phyloP scores from a whole-genome alignment of 2,888 invertebrate genomes.

The Eurois occulta region DNA sequence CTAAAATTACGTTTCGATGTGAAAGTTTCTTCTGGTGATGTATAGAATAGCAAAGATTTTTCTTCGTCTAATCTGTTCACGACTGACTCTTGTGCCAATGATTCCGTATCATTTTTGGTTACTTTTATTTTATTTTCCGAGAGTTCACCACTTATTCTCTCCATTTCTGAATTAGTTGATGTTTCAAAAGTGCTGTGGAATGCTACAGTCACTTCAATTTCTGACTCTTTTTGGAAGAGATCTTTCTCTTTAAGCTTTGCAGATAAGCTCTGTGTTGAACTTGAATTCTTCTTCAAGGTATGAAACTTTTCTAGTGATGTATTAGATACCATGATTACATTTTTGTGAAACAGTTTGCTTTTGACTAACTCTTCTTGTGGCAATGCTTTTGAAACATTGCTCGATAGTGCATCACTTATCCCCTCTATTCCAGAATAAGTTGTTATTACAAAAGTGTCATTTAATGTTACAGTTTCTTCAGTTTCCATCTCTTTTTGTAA shows the following conservation, averaged over 20 bases:
- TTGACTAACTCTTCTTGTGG: neutral
- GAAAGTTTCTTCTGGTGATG: neutral
- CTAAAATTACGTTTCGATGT: neutral
- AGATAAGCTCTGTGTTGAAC: neutral
- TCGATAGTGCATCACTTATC: neutral
- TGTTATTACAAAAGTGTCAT: neutral
- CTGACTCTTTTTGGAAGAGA: neutral
- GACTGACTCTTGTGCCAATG: neutral
- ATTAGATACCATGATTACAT: neutral
- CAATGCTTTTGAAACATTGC: neutral
- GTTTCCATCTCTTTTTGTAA: constrained; percentile 1
- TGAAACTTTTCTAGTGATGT: neutral
- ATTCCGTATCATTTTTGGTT: neutral
- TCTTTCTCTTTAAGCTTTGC: neutral
- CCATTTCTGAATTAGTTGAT: constrained; percentile 12
- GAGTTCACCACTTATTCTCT: neutral
- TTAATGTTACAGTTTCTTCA: neutral
- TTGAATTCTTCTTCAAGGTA: neutral
- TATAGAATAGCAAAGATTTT: neutral
- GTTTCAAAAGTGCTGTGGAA: neutral
- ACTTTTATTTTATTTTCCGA: neutral
- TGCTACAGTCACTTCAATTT: neutral
- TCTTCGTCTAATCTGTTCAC: neutral
- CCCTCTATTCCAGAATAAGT: constrained; percentile 3
- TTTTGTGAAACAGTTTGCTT: neutral